These are phyloP conservation scores for Tachina grossa DNA, from an alignment of 2,888 invertebrate genomes.

Conservation along the genomic window DNA sequence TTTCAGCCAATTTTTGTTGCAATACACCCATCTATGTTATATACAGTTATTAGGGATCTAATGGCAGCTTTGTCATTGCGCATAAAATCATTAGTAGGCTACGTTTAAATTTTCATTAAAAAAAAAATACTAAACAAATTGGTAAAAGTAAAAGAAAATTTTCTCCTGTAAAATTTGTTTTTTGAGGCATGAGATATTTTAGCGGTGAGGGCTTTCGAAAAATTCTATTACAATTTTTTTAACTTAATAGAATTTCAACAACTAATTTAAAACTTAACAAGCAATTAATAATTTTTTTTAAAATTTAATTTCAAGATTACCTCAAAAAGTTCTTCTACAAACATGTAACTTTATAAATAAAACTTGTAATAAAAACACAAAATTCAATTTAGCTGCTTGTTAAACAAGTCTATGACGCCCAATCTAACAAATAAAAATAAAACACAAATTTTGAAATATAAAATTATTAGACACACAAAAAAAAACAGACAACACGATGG, in stretches of 20 bases:
- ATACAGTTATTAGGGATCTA: too few species aligned
- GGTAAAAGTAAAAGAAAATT: too few species aligned
- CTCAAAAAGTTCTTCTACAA: constrained; percentile 37
- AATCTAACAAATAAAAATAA: constrained; percentile 32
- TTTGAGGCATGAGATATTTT: too few species aligned
- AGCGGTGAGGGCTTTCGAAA: background rate
- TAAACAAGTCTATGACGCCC: constrained; percentile 67
- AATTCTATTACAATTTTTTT: constrained; percentile 15
- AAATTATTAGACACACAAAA: background rate
- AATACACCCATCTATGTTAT: too few species aligned
- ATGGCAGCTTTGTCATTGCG: too few species aligned
- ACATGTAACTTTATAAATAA: constrained; percentile 27
- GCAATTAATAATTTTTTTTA: constrained; percentile 56
- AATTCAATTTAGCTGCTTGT: constrained; percentile 70
- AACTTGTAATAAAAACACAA: constrained; percentile 49
- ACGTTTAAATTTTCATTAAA: too few species aligned
- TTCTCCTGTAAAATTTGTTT: too few species aligned
- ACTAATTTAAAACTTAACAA: constrained; percentile 58
- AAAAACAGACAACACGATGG: constrained; percentile 41
- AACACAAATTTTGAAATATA: constrained; percentile 23
- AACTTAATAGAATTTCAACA: constrained; percentile 46
- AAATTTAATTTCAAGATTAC: constrained; percentile 12
- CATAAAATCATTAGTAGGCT: too few species aligned
- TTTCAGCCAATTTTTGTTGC: too few species aligned
- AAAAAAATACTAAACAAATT: too few species aligned